Evolutionary conservation across 2,113 vertebrate genomes (phyloP).

Genomic region (Elgaria multicarinata): DNA sequence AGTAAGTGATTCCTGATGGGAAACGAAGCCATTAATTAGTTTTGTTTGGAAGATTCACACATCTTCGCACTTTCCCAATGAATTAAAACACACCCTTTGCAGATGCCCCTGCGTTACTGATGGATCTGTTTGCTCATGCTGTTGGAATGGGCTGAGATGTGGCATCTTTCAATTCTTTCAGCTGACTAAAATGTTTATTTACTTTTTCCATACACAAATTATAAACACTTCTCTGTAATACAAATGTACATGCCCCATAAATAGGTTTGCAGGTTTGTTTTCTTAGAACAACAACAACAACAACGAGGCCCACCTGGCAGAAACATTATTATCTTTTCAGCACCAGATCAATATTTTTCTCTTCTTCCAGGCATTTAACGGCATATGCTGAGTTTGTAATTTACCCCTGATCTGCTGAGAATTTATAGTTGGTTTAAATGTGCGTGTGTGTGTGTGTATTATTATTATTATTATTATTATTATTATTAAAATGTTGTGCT

Average conservation of each 20-base stretch:
- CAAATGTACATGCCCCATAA: neutral
- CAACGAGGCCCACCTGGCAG: too few species aligned
- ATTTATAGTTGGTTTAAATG: too few species aligned
- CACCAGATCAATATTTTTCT: too few species aligned
- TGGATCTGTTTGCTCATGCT: neutral
- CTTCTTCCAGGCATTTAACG: too few species aligned
- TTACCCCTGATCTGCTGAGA: too few species aligned
- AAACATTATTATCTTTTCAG: too few species aligned
- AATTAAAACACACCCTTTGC: conserved; percentile 2
- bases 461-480: too few species aligned
- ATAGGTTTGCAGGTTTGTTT: neutral
- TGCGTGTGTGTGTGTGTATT: too few species aligned
- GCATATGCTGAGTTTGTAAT: too few species aligned
- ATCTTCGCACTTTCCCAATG: neutral
- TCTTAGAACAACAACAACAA: neutral
- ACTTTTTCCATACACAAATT: neutral
- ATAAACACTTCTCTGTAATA: neutral
- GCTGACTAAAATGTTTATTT: neutral
- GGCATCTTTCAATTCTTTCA: conserved; percentile 1
- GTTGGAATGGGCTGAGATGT: neutral
- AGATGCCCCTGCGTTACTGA: neutral
- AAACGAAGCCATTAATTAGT: conserved; percentile 32
- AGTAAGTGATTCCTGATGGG: conserved; percentile 2
- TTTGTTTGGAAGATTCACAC: neutral
- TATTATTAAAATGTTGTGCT: too few species aligned